These are phyloP conservation scores for Meloidogyne floridensis DNA, from an alignment of 1,140 invertebrate genomes.

Conservation along the genomic window DNA sequence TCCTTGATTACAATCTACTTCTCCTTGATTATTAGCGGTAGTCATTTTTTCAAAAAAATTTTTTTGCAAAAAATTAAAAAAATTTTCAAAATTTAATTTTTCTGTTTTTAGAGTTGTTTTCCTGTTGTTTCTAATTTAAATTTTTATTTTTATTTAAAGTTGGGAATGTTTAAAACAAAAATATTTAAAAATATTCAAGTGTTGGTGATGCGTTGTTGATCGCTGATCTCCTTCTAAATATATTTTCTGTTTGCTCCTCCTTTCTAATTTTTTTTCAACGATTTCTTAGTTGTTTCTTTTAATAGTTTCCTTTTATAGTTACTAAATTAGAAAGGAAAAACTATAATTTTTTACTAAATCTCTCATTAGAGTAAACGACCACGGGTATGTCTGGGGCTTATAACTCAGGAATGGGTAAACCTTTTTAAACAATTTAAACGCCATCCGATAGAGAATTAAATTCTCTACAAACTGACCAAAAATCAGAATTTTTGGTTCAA, in stretches of 20 bases:
- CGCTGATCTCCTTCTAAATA: neutral
- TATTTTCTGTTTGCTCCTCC: neutral
- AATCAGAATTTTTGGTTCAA: neutral
- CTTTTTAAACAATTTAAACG: neutral
- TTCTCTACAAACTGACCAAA: neutral
- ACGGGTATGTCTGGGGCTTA: neutral
- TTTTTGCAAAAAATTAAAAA: neutral
- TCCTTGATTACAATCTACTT: neutral
- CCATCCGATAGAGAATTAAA: neutral
- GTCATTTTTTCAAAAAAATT: neutral
- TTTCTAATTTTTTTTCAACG: neutral
- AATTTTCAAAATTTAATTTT: neutral
- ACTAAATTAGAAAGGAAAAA: neutral
- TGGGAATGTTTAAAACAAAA: neutral
- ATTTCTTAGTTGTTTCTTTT: conserved; percentile 5
- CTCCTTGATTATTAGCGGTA: neutral
- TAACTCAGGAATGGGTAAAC: neutral
- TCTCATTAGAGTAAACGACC: neutral
- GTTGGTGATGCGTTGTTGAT: neutral
- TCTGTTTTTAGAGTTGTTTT: conserved; percentile 9
- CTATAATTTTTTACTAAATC: neutral
- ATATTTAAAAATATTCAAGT: neutral
- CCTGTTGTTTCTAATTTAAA: neutral
- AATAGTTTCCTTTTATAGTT: conserved; percentile 2
- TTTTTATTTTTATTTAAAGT: neutral